Base-by-base conservation (phyloP, 2,888 invertebrate genomes). In the Leptarthrus brevirostris region DNA sequence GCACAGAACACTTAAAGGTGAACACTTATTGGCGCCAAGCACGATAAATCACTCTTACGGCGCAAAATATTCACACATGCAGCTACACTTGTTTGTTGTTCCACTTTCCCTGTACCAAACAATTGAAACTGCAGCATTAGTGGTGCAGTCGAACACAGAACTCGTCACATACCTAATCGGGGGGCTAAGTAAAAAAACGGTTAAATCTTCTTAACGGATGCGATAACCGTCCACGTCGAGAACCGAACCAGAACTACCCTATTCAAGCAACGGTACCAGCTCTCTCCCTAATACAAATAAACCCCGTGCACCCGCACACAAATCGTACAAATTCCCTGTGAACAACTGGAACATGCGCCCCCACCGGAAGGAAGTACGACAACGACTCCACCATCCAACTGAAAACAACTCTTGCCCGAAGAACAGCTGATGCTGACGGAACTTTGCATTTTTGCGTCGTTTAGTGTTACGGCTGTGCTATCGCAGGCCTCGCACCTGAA, bases 341-440 rank as follows among this genome's bases (percentile, higher is more conserved):
- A 61, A 58, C 24, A 12, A 64, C 53, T 66, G 66, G 76, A 76
- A 76, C 76, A 76, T 76, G 76, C 76, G 76, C 76, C 72, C 74
- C 56, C 66, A 66, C 76, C 76, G 76, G 76, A 76, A 76, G n/a
- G n/a, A n/a, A n/a, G 74, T 76, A 30, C 44, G 24, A 18, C 47
- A 3, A 12, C 47, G 14, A 53, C 66, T 66, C 66, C 66, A 47
- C 34, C 30, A 66, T 66, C 44, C 24, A 44, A 40, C 40, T n/a
- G 22, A 22, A 34, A 20, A 18, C 16, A 75, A 75, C 73, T 72
- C 73, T 73, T 75, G 75, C 72, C 16, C n/a, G 61, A n/a, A 36
- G 30, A 75, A 75, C 75, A 75, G 75, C 75, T 75, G 75, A 75
- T 73, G 69, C 72, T 70, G 75, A 36, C 34, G 34, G 18, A 64